phyloP scores from a whole-genome alignment of 1,140 invertebrate species.

The Drosophila sp. region DNA sequence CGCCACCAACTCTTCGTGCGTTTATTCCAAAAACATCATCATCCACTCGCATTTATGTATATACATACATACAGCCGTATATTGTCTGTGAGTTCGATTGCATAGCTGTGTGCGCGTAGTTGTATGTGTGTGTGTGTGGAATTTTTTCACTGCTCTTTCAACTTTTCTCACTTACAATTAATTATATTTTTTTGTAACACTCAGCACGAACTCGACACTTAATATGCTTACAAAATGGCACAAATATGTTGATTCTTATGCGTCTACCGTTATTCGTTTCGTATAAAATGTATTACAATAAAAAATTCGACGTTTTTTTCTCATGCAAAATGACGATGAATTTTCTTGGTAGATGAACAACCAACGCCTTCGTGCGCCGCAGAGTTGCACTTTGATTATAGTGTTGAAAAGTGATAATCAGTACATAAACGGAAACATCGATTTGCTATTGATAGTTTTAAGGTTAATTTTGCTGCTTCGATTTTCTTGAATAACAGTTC shows the following conservation, averaged over 20 bases:
- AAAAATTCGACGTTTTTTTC: constrained; percentile 80
- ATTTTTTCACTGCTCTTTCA: constrained; percentile 80
- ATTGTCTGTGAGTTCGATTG: constrained; percentile 52
- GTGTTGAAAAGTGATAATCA: constrained; percentile 40
- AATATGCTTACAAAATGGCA: constrained; percentile 79
- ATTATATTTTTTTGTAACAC: constrained; percentile 64
- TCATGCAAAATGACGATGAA: constrained; percentile 79
- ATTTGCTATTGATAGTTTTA: too few species aligned
- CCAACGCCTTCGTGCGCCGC: constrained; percentile 70
- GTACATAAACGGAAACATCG: too few species aligned
- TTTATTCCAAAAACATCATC: constrained; percentile 79
- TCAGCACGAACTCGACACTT: constrained; percentile 69
- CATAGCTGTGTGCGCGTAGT: constrained; percentile 42
- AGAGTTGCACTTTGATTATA: constrained; percentile 40
- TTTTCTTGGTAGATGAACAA: constrained; percentile 78
- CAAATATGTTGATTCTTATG: constrained; percentile 74
- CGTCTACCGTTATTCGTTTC: constrained; percentile 67
- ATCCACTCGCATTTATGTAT: constrained; percentile 69
- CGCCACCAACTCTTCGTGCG: constrained; percentile 45
- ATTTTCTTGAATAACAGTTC: too few species aligned
- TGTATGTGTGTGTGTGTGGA: constrained; percentile 68
- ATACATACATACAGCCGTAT: constrained; percentile 38
- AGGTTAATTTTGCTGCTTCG: too few species aligned
- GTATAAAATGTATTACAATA: constrained; percentile 73
- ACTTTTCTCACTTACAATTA: constrained; percentile 73